Evolutionary conservation across 2,888 invertebrate species (phyloP).

Genomic region (Pheosia tremula): DNA sequence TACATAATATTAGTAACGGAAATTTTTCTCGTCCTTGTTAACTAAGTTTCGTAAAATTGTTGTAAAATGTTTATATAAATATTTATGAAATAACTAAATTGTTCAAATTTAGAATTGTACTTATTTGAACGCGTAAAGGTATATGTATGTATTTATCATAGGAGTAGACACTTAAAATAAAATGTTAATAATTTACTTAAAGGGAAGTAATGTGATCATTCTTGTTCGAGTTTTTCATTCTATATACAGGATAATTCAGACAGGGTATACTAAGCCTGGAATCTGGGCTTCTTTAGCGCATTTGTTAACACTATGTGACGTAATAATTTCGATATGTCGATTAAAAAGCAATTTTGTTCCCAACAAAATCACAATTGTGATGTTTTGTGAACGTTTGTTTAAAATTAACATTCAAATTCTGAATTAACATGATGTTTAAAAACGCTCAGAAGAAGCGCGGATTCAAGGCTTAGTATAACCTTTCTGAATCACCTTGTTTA

Average conservation of each 20-base stretch:
- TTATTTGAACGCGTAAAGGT: slow-evolving; percentile 64
- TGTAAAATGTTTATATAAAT: slow-evolving; percentile 79
- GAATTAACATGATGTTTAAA: too few relatives aligned
- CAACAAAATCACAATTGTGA: too few relatives aligned
- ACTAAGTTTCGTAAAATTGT: slow-evolving; percentile 69
- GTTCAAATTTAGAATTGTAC: slow-evolving; percentile 61
- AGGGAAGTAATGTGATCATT: slow-evolving; percentile 73
- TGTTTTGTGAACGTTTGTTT: too few relatives aligned
- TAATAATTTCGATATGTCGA: too few relatives aligned
- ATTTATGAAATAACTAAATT: slow-evolving; percentile 66
- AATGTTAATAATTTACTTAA: slow-evolving; percentile 55
- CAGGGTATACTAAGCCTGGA: too few relatives aligned
- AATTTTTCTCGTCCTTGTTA: slow-evolving; percentile 60
- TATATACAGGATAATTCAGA: slow-evolving; percentile 12
- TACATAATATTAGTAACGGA: slow-evolving; percentile 22
- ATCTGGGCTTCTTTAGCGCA: too few relatives aligned
- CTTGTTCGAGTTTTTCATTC: slow-evolving; percentile 20
- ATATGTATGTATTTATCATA: slow-evolving; percentile 48
- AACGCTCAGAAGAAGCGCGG: too few relatives aligned
- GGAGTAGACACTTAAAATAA: slow-evolving; percentile 53
- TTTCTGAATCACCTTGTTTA: too few relatives aligned
- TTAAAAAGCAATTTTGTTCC: too few relatives aligned
- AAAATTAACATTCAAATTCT: too few relatives aligned
- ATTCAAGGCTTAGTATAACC: too few relatives aligned
- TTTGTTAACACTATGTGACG: too few relatives aligned